Percentiles rank a stretch among this genome's conserved stretches.
Conservation (phyloP, 2,113 vertebrate genomes). For the Elephantulus edwardii region DNA sequence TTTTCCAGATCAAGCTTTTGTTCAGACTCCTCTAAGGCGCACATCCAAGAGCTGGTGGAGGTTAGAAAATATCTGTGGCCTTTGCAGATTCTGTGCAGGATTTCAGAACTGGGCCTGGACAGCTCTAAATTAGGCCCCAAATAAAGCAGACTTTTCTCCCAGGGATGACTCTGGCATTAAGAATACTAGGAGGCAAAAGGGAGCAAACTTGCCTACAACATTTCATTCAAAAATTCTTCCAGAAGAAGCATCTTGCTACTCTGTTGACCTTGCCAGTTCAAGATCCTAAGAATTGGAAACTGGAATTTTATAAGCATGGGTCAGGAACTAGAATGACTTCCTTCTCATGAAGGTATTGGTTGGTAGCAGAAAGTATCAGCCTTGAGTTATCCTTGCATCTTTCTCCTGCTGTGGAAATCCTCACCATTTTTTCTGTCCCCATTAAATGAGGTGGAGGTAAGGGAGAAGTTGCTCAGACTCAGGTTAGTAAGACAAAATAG, state of each 20-base stretch:
- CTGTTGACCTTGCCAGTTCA: background rate
- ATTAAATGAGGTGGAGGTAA: background rate
- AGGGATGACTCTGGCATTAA: background rate
- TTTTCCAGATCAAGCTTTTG: slow-evolving; percentile 20
- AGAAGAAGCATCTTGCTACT: background rate
- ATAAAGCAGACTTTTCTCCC: background rate
- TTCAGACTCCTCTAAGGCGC: slow-evolving; percentile 5
- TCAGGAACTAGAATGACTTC: slow-evolving; percentile 39
- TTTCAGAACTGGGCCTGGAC: background rate
- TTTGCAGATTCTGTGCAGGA: background rate
- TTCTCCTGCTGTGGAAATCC: slow-evolving; percentile 47
- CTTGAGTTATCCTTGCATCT: slow-evolving; percentile 35
- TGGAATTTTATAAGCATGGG: background rate
- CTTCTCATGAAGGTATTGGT: background rate
- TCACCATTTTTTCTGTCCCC: slow-evolving; percentile 12
- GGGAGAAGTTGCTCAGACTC: background rate
- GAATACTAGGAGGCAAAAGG: background rate
- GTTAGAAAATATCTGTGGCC: background rate
- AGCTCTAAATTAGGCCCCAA: background rate
- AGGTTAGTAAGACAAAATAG: background rate
- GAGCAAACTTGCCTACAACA: background rate
- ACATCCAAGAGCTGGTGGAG: background rate
- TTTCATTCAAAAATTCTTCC: background rate
- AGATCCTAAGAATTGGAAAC: background rate
- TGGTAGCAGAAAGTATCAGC: background rate